Evolutionary conservation across 2,113 vertebrate genomes (phyloP).

Genomic region (Crotophaga sulcirostris): DNA sequence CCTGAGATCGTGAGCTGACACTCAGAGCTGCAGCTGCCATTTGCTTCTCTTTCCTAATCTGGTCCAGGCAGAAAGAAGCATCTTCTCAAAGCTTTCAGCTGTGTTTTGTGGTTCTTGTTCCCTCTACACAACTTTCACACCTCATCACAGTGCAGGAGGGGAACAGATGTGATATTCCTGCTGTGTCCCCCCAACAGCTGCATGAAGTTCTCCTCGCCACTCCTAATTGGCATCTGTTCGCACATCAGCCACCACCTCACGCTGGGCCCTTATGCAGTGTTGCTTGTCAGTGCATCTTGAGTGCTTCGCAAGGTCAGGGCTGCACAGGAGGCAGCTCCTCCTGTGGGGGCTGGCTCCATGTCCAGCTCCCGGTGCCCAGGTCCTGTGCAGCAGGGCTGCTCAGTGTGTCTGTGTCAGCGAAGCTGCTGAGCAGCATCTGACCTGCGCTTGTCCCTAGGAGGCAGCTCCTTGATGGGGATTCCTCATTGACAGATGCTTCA

Average conservation of each 20-base stretch:
- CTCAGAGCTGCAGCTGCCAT: background rate
- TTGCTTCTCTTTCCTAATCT: background rate
- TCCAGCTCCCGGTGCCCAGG: rapidly evolving
- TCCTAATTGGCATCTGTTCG: rapidly evolving
- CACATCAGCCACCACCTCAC: background rate
- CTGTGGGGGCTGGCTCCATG: background rate
- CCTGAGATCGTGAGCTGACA: rapidly evolving
- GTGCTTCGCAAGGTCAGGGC: background rate
- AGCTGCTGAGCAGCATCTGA: background rate
- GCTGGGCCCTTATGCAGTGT: background rate
- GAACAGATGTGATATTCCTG: too few relatives aligned
- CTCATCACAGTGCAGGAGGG: too few relatives aligned
- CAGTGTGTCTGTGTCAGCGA: rapidly evolving
- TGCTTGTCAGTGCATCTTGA: rapidly evolving
- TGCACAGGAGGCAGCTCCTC: background rate
- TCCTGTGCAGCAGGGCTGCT: background rate
- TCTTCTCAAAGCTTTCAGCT: too few relatives aligned
- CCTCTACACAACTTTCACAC: too few relatives aligned
- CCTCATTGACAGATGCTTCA: background rate
- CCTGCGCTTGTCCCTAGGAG: rapidly evolving
- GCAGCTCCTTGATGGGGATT: background rate
- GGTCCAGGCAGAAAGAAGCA: too few relatives aligned
- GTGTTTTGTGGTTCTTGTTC: too few relatives aligned
- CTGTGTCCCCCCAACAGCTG: too few relatives aligned
- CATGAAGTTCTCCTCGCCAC: background rate